Conservation (phyloP, 1,140 invertebrate species). For the Diabrotica undecimpunctata region DNA sequence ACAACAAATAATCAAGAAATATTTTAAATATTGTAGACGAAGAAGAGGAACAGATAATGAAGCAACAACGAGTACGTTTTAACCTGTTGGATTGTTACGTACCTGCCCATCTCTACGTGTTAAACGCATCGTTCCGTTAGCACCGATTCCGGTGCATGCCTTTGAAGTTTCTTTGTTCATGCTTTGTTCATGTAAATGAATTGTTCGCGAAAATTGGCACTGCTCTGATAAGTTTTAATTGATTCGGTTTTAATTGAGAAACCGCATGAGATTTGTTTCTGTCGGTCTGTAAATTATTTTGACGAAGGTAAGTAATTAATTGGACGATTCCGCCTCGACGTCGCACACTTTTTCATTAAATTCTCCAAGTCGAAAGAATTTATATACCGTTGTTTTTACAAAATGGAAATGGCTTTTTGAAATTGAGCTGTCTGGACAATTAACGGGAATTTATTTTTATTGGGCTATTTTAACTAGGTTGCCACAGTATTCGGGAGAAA, state of each 20-base stretch:
- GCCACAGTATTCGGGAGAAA: too few species aligned
- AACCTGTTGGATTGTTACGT: too few species aligned
- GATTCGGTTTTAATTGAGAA: slow-evolving; percentile 10
- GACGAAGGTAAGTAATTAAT: background rate
- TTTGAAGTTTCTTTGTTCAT: slow-evolving; percentile 8
- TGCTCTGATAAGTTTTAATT: slow-evolving; percentile 8
- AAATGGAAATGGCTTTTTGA: background rate
- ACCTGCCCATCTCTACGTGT: background rate
- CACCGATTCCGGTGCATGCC: background rate
- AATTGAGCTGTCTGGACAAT: background rate
- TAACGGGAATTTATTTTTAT: background rate
- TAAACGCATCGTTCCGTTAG: background rate
- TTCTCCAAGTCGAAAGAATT: background rate
- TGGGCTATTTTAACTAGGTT: background rate
- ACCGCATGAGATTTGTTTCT: slow-evolving; percentile 8
- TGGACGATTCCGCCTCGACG: background rate
- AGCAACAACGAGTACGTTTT: too few species aligned
- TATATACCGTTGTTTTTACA: background rate
- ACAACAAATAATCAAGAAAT: too few species aligned
- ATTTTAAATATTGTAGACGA: too few species aligned
- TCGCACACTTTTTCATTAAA: background rate
- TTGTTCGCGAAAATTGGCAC: background rate
- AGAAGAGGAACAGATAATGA: too few species aligned
- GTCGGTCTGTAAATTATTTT: slow-evolving; percentile 2
- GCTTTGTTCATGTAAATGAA: background rate